phyloP scores from a whole-genome alignment of 2,888 invertebrate genomes.

The Oligia fasciuncula region DNA sequence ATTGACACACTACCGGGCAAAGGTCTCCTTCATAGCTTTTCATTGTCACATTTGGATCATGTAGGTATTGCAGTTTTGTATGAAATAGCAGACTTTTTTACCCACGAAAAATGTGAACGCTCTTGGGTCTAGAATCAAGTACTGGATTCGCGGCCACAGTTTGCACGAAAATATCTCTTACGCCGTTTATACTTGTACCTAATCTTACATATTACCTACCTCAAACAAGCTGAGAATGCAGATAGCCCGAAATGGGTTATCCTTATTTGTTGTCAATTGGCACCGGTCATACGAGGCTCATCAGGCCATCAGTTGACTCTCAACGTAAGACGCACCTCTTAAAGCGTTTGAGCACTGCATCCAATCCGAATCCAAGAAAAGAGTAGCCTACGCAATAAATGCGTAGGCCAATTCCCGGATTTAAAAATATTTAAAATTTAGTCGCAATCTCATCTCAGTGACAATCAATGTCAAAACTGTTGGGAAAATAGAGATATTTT shows the following conservation, averaged over 20 bases:
- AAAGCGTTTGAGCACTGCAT: background rate
- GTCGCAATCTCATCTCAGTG: background rate
- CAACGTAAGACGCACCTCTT: background rate
- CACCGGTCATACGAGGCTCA: background rate
- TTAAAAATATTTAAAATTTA: background rate
- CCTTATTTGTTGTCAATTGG: background rate
- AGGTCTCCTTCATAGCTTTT: background rate
- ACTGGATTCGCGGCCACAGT: background rate
- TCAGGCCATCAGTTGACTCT: background rate
- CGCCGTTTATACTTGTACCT: too few species aligned
- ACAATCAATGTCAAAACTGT: background rate
- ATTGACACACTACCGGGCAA: background rate
- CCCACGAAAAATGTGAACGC: too few species aligned
- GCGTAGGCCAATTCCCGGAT: background rate
- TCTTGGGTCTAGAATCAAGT: background rate
- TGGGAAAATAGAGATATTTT: background rate
- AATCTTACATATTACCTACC: background rate
- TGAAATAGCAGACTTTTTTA: background rate
- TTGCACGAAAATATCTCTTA: background rate
- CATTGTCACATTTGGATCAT: background rate
- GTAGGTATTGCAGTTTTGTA: background rate
- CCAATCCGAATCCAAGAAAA: background rate
- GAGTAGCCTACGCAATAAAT: background rate
- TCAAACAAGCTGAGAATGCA: background rate
- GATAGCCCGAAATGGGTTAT: background rate